phyloP scores from a whole-genome alignment of 2,797 vertebrate species.

The Monodelphis domestica region DNA sequence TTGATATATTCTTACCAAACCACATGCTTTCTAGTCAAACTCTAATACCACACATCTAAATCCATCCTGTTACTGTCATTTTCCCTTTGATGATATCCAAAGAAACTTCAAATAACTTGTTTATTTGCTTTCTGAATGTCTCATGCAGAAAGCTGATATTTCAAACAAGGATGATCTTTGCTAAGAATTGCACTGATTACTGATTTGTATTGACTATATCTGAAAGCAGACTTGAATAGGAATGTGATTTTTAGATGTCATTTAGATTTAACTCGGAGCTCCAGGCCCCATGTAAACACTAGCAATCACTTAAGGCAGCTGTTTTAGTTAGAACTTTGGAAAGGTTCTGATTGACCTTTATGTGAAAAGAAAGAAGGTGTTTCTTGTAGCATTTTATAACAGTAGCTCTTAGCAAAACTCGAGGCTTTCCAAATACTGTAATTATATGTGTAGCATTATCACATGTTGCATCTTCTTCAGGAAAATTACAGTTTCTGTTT shows the following conservation, averaged over 20 bases:
- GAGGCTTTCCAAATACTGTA: not conserved
- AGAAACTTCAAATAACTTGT: not conserved
- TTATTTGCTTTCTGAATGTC: not conserved
- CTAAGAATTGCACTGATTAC: not conserved
- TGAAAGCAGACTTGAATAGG: not conserved
- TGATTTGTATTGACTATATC: not conserved
- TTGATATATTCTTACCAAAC: not conserved
- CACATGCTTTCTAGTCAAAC: not conserved
- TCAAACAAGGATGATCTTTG: not conserved
- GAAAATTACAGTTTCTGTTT: accelerated
- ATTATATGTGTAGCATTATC: not conserved
- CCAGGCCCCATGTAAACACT: not conserved
- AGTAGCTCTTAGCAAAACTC: not conserved
- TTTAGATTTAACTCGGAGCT: not conserved
- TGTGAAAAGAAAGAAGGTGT: not conserved
- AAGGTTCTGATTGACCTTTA: not conserved
- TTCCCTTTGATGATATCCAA: not conserved
- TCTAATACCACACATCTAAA: not conserved
- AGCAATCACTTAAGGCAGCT: too few species aligned
- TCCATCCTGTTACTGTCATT: not conserved
- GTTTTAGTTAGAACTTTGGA: not conserved
- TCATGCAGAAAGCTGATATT: not conserved
- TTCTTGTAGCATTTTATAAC: not conserved
- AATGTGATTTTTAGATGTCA: not conserved
- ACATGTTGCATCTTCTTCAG: accelerated